A percentile compares a stretch with the other conserved stretches of the same genome.
Conservation (phyloP, 2,888 invertebrate genomes). For the Chironomus riparius region DNA sequence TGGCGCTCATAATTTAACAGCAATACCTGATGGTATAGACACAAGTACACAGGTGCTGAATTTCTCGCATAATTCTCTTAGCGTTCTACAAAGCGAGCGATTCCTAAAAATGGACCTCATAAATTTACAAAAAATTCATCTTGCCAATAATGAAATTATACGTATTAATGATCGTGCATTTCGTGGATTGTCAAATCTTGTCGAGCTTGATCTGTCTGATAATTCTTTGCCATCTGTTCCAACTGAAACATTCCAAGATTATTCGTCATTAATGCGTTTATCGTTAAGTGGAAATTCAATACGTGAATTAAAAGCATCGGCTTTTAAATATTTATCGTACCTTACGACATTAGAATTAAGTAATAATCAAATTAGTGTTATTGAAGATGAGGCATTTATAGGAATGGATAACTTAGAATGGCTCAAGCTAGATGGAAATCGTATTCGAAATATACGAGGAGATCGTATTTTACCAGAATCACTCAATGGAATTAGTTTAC, state of each 20-base stretch:
- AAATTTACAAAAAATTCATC: constrained; percentile 78
- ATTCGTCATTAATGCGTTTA: constrained; percentile 73
- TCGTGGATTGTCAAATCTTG: constrained; percentile 73
- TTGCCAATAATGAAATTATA: constrained; percentile 68
- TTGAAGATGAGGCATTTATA: constrained; percentile 72
- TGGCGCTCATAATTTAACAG: constrained; percentile 62
- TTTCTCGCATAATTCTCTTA: constrained; percentile 72
- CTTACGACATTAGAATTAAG: constrained; percentile 73
- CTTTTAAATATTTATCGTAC: constrained; percentile 65
- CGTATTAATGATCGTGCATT: constrained; percentile 73
- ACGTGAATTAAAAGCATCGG: constrained; percentile 56
- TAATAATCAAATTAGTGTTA: constrained; percentile 64
- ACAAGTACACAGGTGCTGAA: constrained; percentile 80
- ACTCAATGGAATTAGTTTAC: constrained; percentile 68
- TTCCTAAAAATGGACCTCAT: constrained; percentile 70
- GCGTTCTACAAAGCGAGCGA: constrained; percentile 65
- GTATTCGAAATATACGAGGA: constrained; percentile 61
- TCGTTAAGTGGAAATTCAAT: constrained; percentile 76
- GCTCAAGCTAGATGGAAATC: constrained; percentile 75
- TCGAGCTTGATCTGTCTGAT: constrained; percentile 77
- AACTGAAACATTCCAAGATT: constrained; percentile 66
- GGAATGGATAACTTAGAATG: constrained; percentile 74
- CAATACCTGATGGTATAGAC: constrained; percentile 71
- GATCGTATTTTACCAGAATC: constrained; percentile 63
- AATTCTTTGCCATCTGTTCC: constrained; percentile 73